Conservation (phyloP, 1,140 invertebrate genomes). For the Heliconius melpomene region DNA sequence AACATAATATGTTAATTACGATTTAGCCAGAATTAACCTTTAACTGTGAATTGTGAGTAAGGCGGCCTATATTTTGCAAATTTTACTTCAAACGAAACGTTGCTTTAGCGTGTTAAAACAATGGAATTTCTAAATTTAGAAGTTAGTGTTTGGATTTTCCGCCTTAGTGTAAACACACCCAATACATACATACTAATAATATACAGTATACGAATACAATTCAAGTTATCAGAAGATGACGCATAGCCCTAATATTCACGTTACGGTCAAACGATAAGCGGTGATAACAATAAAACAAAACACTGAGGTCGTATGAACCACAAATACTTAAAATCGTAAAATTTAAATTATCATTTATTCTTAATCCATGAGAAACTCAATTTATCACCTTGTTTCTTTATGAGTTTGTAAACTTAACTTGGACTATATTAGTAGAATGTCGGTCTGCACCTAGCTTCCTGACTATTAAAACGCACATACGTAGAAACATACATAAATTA, state of each 20-base stretch:
- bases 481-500: no score
- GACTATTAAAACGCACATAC: no score
- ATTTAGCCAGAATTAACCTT: not conserved
- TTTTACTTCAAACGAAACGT: not conserved
- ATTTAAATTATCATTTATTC: not conserved
- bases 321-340: not conserved
- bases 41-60: not conserved
- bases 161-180: not conserved
- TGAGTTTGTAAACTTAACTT: not conserved
- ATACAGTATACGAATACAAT: not conserved
- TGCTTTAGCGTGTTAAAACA: not conserved
- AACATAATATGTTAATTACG: not conserved
- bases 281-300: not conserved
- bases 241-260: slow-evolving; percentile 16
- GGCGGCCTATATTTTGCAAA: not conserved
- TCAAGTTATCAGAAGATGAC: not conserved
- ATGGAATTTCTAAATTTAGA: slow-evolving; percentile 11
- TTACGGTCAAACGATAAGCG: not conserved
- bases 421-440: not conserved
- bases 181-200: not conserved
- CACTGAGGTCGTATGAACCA: not conserved
- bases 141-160: not conserved
- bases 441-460: no score
- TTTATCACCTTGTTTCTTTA: not conserved
- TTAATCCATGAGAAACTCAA: not conserved